Evolutionary conservation across 2,113 vertebrate species (phyloP), one percentile per base, ranked within the genome.

Genomic region (Antechinus flavipes): DNA sequence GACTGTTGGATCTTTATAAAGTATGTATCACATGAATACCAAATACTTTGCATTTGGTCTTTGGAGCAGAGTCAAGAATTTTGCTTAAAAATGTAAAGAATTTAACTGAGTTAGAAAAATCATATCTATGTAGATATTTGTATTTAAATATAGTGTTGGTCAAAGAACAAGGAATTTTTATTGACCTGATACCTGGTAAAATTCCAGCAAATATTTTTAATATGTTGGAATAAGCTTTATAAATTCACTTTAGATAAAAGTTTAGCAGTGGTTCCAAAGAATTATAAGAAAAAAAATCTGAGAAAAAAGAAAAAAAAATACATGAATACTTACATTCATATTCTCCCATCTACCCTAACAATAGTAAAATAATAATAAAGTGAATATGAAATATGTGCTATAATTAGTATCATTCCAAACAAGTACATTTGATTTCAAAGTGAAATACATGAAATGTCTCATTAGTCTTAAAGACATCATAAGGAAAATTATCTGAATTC

Each of bases 1-100:
- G 92, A 96, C 95, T 93, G 96, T 96, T 96, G 94, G 94, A 50
- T 93, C 95, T 96, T 96, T 90, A 94, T 58, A 95, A 95, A 95
- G 35, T 42, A 23, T 89, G 90, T 95, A n/a, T 95, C 93, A 94
- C 24, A 95, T 91, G 97, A 95, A 96, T 97, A 90, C 54, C 95
- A 96, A 97, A 90, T 96, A 90, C 68, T 92, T 90, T 58, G 55
- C 47, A 91, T 5, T 58, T 76, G 54, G 14, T 24, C 91, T 94
- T 56, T 35, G 49, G 26, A 95, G 35, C 89, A 9, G 47, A 97
- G 50, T 93, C 49, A 97, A 93, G 90, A 89, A 90, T 96, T 96
- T 9, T 1, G 0, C 91, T 96, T 96, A 27, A 90, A 49, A 94
- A 19, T 95, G 35, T 76, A 1, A 97, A 50, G 91, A 94, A 42